Percentiles rank a stretch among this genome's conserved stretches.
phyloP scores from a whole-genome alignment of 1,140 invertebrate species.

The Andricus grossulariae region DNA sequence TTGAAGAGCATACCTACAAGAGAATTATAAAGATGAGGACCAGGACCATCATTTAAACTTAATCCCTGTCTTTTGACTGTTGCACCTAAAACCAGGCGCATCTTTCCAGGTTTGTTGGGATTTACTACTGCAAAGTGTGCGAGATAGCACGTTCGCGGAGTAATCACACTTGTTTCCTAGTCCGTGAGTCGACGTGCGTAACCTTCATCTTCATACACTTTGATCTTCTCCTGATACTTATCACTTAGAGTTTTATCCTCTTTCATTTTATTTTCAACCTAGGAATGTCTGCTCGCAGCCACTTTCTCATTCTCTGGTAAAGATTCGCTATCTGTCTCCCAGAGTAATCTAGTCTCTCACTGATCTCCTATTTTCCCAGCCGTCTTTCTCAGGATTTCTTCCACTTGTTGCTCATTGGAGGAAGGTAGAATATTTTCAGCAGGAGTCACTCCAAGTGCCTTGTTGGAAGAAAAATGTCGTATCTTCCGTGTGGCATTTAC shows the following conservation, averaged over 20 bases:
- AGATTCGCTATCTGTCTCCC: constrained; percentile 22
- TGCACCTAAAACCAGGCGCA: too few species aligned
- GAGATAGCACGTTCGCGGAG: too few species aligned
- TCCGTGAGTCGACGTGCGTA: too few species aligned
- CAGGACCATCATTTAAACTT: constrained; percentile 57
- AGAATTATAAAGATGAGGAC: constrained; percentile 56
- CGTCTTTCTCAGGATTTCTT: not conserved
- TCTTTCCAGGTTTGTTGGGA: too few species aligned
- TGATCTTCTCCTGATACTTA: constrained; percentile 37
- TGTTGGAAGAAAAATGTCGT: not conserved
- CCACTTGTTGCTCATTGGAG: not conserved
- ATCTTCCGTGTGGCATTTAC: not conserved
- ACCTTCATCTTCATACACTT: too few species aligned
- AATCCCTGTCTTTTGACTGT: constrained; percentile 45
- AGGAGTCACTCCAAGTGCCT: too few species aligned
- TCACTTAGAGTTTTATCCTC: constrained; percentile 18
- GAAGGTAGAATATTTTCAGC: not conserved
- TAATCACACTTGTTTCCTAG: too few species aligned
- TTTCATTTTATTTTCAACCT: constrained; percentile 38
- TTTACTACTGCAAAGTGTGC: too few species aligned
- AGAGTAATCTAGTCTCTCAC: not conserved
- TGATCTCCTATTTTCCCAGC: not conserved
- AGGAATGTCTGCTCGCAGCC: not conserved
- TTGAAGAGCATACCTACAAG: constrained; percentile 58
- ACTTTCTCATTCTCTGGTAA: constrained; percentile 1